Percentiles rank a stretch among this genome's conserved stretches.
These are phyloP conservation scores for Allophyes oxyacanthae DNA, from an alignment of 2,888 invertebrate species.

Conservation along the genomic window DNA sequence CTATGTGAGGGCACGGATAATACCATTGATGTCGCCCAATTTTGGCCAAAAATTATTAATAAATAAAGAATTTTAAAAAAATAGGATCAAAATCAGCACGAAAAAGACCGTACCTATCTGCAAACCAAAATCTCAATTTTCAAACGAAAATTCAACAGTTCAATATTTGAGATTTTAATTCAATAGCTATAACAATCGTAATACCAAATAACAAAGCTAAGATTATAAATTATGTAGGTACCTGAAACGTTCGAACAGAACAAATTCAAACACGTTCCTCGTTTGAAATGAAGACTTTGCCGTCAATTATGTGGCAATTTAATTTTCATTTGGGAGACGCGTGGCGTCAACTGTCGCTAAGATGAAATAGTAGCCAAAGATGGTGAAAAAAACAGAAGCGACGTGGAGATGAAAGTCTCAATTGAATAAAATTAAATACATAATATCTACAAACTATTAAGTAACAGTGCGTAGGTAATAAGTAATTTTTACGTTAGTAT, in stretches of 20 bases:
- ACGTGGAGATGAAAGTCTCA: not conserved
- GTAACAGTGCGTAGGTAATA: no score
- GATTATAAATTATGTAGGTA: slow-evolving; percentile 33
- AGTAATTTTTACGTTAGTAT: no score
- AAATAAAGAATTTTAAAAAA: no score
- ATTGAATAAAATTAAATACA: not conserved
- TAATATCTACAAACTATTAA: no score
- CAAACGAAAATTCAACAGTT: not conserved
- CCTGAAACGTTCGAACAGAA: slow-evolving; percentile 27
- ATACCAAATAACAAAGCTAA: slow-evolving; percentile 10
- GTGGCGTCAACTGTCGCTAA: slow-evolving; percentile 57
- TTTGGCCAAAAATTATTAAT: no score
- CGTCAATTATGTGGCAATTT: slow-evolving; percentile 76
- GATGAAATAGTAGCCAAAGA: slow-evolving; percentile 60
- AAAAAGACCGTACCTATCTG: no score
- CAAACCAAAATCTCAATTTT: not conserved
- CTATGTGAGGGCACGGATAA: no score
- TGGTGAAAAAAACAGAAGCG: slow-evolving; percentile 17
- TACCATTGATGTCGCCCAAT: no score
- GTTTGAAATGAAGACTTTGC: slow-evolving; percentile 65
- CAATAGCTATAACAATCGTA: not conserved
- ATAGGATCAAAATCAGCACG: no score
- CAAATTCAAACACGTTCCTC: slow-evolving; percentile 32
- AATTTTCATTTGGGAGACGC: slow-evolving; percentile 69
- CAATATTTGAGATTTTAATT: slow-evolving; percentile 18